Evolutionary conservation across 2,797 vertebrate genomes (phyloP), one percentile per base, ranked within the genome.

Genomic region (Netta rufina): DNA sequence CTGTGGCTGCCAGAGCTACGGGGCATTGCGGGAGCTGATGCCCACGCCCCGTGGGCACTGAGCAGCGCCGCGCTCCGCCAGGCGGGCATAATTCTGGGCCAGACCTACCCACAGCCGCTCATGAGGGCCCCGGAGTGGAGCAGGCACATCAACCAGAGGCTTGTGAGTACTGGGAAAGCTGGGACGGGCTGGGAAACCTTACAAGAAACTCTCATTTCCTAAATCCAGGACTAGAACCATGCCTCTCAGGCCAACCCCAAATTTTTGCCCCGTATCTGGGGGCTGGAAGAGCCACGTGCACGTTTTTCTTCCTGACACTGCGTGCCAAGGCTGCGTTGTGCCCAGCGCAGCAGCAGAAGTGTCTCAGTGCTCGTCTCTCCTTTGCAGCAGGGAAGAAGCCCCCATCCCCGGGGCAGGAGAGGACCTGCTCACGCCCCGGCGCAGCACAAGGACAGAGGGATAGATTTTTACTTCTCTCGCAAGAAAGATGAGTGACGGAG

Each of bases 391-490:
- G 97, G 92, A 49, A 32, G 93, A 49, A 95, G 95, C 6, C 71
- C 97, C 32, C 95, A 97, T 45, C 54, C 89, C 11, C 96, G 95
- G 97, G 97, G 97, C 74, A 98, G 64, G 88, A 98, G 95, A 58
- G 98, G 97, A 25, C 96, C 98, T 1, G 97, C 98, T 8, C 92
- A 96, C 70, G 82, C 79, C 0, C 96, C 98, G 18, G 95, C 41
- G 8, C 98, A 98, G 79, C 98, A 98, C 87, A 94, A 88, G 57
- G 97, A 98, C 96, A 95, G 98, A 95, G 98, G 98, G 65, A 97
- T 98, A 9, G 98, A 98, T 87, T 98, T 98, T 94, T 99, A 98
- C 94, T 99, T 98, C 82, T 98, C 98, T 77, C 96, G 24, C 75
- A 98, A 98, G 90, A 98, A 98, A 90, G 96, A 98, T 54, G 41